Percentiles rank a stretch among this genome's conserved stretches.
Conservation (phyloP, 2,888 invertebrate species). For the Drosophila subquinaria region DNA sequence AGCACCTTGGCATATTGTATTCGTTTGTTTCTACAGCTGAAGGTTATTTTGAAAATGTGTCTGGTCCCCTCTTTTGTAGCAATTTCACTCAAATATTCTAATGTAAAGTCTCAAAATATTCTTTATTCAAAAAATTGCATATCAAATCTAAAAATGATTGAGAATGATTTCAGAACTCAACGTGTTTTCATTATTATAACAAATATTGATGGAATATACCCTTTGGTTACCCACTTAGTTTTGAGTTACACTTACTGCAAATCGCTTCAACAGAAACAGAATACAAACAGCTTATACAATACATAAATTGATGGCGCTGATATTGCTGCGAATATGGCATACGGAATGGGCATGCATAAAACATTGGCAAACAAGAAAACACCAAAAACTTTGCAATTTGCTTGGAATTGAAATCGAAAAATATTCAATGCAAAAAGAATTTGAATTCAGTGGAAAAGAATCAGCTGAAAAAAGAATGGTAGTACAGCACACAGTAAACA, state of each 20-base stretch:
- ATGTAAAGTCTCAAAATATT: no score
- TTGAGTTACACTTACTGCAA: neutral
- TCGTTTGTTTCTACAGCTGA: no score
- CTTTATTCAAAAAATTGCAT: no score
- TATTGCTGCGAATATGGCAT: conserved; percentile 6
- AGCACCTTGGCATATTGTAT: no score
- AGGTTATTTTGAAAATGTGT: no score
- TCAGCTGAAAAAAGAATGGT: conserved; percentile 15
- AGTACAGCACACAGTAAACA: conserved; percentile 5
- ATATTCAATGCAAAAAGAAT: conserved; percentile 4
- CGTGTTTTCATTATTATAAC: neutral
- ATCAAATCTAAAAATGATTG: neutral
- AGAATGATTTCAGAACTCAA: neutral
- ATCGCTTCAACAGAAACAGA: neutral
- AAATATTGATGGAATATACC: neutral
- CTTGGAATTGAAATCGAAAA: conserved; percentile 10
- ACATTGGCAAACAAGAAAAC: neutral
- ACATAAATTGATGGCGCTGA: conserved; percentile 1
- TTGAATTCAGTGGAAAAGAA: neutral
- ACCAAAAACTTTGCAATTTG: neutral
- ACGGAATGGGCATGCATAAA: conserved; percentile 8
- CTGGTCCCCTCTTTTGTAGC: no score
- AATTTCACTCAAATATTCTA: no score
- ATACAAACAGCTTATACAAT: conserved; percentile 2
- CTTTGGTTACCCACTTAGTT: neutral